Evolutionary conservation across 1,140 invertebrate species (phyloP).

Genomic region (Episyrphus balteatus): DNA sequence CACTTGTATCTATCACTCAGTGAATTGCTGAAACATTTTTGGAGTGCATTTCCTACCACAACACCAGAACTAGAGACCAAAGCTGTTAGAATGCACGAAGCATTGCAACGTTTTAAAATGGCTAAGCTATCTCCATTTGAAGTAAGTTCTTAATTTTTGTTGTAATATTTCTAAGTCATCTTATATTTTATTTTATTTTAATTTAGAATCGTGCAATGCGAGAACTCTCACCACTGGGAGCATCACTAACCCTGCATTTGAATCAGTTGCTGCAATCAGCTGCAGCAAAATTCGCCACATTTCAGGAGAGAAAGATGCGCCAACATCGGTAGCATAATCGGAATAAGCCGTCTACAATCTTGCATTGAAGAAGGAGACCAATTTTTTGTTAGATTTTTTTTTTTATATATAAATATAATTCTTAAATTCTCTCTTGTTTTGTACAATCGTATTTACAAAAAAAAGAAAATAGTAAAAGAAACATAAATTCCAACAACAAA

Average conservation of each 20-base stretch:
- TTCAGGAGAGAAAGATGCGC: conserved; percentile 63
- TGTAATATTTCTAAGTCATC: background rate
- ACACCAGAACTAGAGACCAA: conserved; percentile 68
- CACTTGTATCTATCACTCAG: conserved; percentile 73
- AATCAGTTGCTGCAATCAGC: conserved; percentile 74
- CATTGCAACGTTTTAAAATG: conserved; percentile 75
- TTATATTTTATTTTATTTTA: background rate
- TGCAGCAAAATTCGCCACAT: conserved; percentile 69
- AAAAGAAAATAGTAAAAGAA: too few relatives aligned
- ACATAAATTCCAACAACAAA: too few relatives aligned
- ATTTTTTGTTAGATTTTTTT: too few relatives aligned
- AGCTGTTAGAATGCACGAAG: conserved; percentile 73
- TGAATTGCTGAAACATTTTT: conserved; percentile 86
- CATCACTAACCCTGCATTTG: conserved; percentile 74
- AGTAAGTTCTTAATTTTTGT: conserved; percentile 37
- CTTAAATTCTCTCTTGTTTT: too few relatives aligned
- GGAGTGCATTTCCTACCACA: conserved; percentile 85
- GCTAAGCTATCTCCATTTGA: conserved; percentile 77
- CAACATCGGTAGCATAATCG: conserved; percentile 25
- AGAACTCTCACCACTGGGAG: conserved; percentile 64
- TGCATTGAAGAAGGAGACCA: too few relatives aligned
- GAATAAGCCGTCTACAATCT: too few relatives aligned
- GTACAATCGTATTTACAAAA: too few relatives aligned
- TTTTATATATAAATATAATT: too few relatives aligned
- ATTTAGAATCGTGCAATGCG: conserved; percentile 62